phyloP scores from a whole-genome alignment of 2,797 vertebrate genomes.

The Dryobates pubescens region DNA sequence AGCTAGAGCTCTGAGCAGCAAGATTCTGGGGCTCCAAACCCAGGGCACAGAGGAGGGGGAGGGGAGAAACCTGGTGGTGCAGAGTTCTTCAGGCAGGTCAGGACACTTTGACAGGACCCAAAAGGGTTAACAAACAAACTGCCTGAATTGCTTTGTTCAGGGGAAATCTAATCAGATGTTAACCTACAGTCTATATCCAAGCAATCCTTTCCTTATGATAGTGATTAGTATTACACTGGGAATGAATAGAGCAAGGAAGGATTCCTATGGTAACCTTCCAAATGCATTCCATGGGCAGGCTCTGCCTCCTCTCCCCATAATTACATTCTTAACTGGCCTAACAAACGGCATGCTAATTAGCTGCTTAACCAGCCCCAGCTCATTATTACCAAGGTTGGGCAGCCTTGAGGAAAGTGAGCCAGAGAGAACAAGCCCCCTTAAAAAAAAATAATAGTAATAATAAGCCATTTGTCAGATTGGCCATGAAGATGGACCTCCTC shows the following conservation, averaged over 20 bases:
- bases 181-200: slow-evolving; percentile 83
- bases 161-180: slow-evolving; percentile 77
- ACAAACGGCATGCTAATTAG: slow-evolving; percentile 87
- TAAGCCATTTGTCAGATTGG: slow-evolving; percentile 38
- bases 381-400: slow-evolving; percentile 70
- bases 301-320: slow-evolving; percentile 83
- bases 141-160: slow-evolving; percentile 74
- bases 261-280: slow-evolving; percentile 87
- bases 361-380: slow-evolving; percentile 77
- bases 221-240: slow-evolving; percentile 87
- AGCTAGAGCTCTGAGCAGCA: background rate
- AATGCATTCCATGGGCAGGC: slow-evolving; percentile 82
- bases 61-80: background rate
- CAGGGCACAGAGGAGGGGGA: background rate
- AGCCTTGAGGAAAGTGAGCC: slow-evolving; percentile 60
- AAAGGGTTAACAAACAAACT: slow-evolving; percentile 80
- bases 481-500: slow-evolving; percentile 27
- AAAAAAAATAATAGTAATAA: slow-evolving; percentile 54
- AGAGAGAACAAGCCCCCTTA: slow-evolving; percentile 32
- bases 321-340: slow-evolving; percentile 91
- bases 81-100: background rate
- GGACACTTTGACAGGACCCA: slow-evolving; percentile 62
- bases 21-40: background rate
- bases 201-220: slow-evolving; percentile 96
- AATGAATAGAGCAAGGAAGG: slow-evolving; percentile 83